A percentile compares a stretch with the other conserved stretches of the same genome.
These are phyloP conservation scores for Gouania willdenowi DNA, from an alignment of 2,797 vertebrate species.

Conservation along the genomic window DNA sequence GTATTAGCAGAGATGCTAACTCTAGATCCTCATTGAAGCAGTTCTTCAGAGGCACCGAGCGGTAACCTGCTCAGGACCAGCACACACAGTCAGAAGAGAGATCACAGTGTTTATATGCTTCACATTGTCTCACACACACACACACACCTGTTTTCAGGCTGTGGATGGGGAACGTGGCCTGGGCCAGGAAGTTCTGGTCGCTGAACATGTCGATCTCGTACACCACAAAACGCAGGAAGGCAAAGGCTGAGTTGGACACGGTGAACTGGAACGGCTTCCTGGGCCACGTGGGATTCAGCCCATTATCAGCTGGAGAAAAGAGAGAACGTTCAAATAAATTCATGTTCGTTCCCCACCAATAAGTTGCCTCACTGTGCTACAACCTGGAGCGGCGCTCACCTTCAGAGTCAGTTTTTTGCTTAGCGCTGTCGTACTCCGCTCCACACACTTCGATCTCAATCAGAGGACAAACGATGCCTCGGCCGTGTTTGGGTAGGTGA, in stretches of 20 bases:
- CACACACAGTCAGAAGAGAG: too few relatives aligned
- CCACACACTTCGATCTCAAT: constrained; percentile 96
- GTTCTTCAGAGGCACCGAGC: constrained; percentile 96
- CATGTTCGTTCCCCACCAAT: too few relatives aligned
- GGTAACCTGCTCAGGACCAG: constrained; percentile 90
- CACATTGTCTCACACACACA: not conserved
- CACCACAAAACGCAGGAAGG: constrained; percentile 94
- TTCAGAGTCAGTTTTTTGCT: constrained; percentile 94
- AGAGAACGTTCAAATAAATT: not conserved
- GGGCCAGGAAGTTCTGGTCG: constrained; percentile 96
- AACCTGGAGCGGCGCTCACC: too few relatives aligned
- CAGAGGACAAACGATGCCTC: constrained; percentile 93
- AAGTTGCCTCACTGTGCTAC: too few relatives aligned
- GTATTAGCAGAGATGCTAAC: constrained; percentile 89
- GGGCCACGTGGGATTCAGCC: constrained; percentile 93
- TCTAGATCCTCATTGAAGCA: constrained; percentile 97
- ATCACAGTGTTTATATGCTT: too few relatives aligned
- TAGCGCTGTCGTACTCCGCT: constrained; percentile 89
- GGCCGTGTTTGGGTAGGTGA: constrained; percentile 94
- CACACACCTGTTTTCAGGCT: constrained; percentile 88
- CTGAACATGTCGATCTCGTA: constrained; percentile 99
- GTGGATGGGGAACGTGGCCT: constrained; percentile 92
- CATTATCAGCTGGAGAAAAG: constrained; percentile 87
- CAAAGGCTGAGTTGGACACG: constrained; percentile 88
- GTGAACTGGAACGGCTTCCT: constrained; percentile 88